phyloP scores from a whole-genome alignment of 2,888 invertebrate genomes.

The Carabus problematicus region DNA sequence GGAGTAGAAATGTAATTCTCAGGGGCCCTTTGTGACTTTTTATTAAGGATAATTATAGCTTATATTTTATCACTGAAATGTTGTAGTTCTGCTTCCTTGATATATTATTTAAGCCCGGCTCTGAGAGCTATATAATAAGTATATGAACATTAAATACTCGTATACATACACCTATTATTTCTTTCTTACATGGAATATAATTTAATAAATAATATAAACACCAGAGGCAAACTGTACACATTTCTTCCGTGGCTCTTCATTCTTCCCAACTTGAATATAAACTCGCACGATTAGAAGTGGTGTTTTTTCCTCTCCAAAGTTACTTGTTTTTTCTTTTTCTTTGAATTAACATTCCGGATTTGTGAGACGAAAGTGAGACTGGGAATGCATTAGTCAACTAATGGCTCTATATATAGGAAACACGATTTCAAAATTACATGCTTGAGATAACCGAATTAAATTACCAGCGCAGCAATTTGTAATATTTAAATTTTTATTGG shows the following conservation, averaged over 20 bases:
- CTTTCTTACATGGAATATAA: too few relatives aligned
- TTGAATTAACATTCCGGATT: slow-evolving; percentile 13
- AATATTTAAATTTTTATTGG: slow-evolving; percentile 19
- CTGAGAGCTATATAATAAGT: too few relatives aligned
- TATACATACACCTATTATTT: too few relatives aligned
- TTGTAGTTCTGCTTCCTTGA: background rate
- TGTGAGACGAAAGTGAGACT: slow-evolving; percentile 12
- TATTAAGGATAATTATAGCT: slow-evolving; percentile 25
- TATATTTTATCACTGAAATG: slow-evolving; percentile 8
- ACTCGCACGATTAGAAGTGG: too few relatives aligned
- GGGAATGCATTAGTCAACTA: slow-evolving; percentile 14
- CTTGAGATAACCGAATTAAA: slow-evolving; percentile 24
- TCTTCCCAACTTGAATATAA: too few relatives aligned
- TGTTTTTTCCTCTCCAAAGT: background rate
- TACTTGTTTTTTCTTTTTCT: slow-evolving; percentile 7
- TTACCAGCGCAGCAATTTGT: slow-evolving; percentile 13
- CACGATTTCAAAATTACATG: slow-evolving; percentile 26
- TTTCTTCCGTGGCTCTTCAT: too few relatives aligned
- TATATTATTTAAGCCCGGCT: too few relatives aligned
- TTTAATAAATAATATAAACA: too few relatives aligned
- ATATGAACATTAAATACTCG: too few relatives aligned
- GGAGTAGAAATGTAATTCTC: background rate
- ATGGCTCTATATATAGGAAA: slow-evolving; percentile 11
- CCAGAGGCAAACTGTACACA: too few relatives aligned
- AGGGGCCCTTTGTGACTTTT: slow-evolving; percentile 7